Percentiles rank a stretch among this genome's conserved stretches.
These are phyloP conservation scores for Bolinopsis microptera DNA, from an alignment of 37 sponge, comb jelly and placozoan genomes.

Conservation along the genomic window DNA sequence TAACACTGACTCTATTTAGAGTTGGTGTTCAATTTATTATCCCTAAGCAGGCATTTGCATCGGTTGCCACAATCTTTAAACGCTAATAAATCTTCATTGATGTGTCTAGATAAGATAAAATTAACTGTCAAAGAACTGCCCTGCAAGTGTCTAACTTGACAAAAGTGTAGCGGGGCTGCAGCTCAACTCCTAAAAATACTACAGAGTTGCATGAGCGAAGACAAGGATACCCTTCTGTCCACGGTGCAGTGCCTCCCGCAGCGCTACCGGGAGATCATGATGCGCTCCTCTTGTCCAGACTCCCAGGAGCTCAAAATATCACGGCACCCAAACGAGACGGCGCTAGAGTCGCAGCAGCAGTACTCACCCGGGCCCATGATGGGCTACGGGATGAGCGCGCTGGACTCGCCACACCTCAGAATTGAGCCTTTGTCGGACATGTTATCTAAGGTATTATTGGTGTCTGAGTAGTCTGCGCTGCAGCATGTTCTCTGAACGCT, in stretches of 20 bases:
- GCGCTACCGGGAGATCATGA: slow-evolving; percentile 65
- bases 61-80: too few species aligned
- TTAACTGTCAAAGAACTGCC: background rate
- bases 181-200: background rate
- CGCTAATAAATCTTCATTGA: too few species aligned
- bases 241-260: slow-evolving; percentile 66
- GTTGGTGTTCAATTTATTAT: too few species aligned
- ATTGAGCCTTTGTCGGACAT: slow-evolving; percentile 44
- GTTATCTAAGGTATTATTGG: slow-evolving; percentile 13
- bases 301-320: slow-evolving; percentile 64
- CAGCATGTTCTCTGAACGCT: background rate
- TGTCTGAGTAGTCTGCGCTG: background rate
- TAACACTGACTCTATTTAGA: too few species aligned
- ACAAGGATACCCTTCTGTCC: slow-evolving; percentile 59
- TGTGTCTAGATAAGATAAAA: too few species aligned
- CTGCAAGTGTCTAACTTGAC: background rate
- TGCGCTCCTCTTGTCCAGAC: slow-evolving; percentile 43
- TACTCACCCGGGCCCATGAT: background rate
- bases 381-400: background rate
- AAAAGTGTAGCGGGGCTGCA: too few species aligned
- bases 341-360: background rate
- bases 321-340: slow-evolving; percentile 46
- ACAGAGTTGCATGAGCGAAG: slow-evolving; percentile 45
- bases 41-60: too few species aligned
- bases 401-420: slow-evolving; percentile 1